phyloP scores from a whole-genome alignment of 2,888 invertebrate genomes.

The Heliothis peltigera region DNA sequence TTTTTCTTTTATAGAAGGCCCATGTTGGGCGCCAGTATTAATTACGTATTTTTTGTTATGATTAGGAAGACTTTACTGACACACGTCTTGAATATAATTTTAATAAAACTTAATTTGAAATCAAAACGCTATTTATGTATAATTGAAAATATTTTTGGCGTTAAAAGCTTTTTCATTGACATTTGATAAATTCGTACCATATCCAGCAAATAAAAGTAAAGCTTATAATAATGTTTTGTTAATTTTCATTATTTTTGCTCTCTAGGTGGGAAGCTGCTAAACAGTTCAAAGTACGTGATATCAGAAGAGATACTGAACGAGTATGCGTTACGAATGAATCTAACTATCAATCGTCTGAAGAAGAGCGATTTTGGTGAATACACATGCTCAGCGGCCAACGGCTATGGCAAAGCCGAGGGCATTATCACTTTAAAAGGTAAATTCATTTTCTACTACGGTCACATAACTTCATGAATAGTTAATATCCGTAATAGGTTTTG shows the following conservation, averaged over 20 bases:
- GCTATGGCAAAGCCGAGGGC: conserved; percentile 94
- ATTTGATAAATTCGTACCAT: too few relatives aligned
- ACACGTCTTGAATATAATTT: too few relatives aligned
- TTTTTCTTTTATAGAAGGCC: neutral
- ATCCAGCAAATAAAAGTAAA: too few relatives aligned
- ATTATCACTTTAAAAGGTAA: conserved; percentile 94
- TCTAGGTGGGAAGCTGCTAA: conserved; percentile 93
- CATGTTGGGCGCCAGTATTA: conserved; percentile 6
- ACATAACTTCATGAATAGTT: conserved; percentile 32
- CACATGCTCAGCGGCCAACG: conserved; percentile 94
- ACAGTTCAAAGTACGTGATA: conserved; percentile 93
- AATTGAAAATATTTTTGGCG: too few relatives aligned
- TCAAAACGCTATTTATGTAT: too few relatives aligned
- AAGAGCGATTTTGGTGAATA: conserved; percentile 94
- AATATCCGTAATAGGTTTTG: conserved; percentile 28
- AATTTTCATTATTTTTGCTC: conserved; percentile 41
- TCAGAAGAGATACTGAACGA: conserved; percentile 93
- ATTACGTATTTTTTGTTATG: neutral
- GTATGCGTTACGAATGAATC: conserved; percentile 94
- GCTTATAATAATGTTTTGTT: neutral
- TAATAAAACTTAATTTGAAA: too few relatives aligned
- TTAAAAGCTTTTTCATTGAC: too few relatives aligned
- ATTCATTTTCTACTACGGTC: conserved; percentile 26
- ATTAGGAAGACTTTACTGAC: neutral
- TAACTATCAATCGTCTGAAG: conserved; percentile 94